Evolutionary conservation across 2,888 invertebrate species (phyloP).

Genomic region (Diploptera punctata): DNA sequence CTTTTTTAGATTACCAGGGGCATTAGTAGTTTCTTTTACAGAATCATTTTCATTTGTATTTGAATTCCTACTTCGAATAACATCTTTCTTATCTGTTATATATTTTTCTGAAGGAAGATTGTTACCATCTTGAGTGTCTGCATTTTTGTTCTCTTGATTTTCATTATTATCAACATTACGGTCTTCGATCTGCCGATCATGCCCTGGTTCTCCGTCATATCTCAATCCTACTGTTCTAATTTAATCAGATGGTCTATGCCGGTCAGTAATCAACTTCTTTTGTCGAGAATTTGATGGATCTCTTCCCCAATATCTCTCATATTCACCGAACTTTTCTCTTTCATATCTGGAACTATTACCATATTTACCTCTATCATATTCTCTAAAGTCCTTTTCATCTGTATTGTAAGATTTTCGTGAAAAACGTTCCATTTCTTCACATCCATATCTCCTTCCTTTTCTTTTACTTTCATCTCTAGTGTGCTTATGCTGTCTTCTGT

Average conservation of each 20-base stretch:
- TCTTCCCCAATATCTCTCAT: not conserved
- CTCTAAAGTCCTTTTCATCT: not conserved
- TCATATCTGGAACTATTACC: not conserved
- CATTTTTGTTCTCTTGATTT: conserved; percentile 35
- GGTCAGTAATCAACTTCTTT: conserved; percentile 6
- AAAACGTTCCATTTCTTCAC: too few species aligned
- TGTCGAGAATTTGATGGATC: too few species aligned
- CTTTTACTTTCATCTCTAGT: not conserved
- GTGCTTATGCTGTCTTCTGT: too few species aligned
- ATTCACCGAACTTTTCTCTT: not conserved
- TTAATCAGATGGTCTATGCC: too few species aligned
- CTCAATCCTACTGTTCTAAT: too few species aligned
- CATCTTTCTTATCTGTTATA: not conserved
- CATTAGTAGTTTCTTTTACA: too few species aligned
- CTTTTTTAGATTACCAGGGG: conserved; percentile 47
- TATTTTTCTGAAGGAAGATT: too few species aligned
- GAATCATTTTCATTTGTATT: too few species aligned
- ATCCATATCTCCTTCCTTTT: not conserved
- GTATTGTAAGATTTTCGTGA: not conserved
- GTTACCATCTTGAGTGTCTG: conserved; percentile 43
- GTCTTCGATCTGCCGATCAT: too few species aligned
- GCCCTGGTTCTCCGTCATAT: too few species aligned
- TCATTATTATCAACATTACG: too few species aligned
- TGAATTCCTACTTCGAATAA: not conserved
- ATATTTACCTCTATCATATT: too few species aligned